Evolutionary conservation across 2,797 vertebrate species (phyloP), one percentile per base, ranked within the genome.

Genomic region (Geotrypetes seraphini): DNA sequence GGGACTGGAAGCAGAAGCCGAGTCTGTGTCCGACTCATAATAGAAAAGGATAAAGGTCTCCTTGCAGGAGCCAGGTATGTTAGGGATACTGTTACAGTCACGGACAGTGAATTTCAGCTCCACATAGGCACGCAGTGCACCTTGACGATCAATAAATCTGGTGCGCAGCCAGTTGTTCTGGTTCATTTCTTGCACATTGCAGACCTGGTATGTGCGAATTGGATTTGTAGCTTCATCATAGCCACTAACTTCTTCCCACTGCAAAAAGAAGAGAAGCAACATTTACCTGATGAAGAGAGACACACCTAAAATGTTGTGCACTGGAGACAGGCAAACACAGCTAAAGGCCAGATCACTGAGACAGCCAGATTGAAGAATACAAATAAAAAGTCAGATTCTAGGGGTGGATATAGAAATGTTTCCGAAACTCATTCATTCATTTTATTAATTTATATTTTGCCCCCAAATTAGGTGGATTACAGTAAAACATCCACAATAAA

Each of bases 1-100:
- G 4, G 95, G 95, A 43, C 87, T 93, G 33, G 83, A 91, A 21
- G 89, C 89, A 1, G 93, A 94, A 45, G 95, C 95, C 10, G 91
- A 89, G 41, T 98, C 95, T 0, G 89, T 83, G 68, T 98, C 95
- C 0, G 93, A 92, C 59, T 98, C 93, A 0, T 96, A 96, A 71
- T 97, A 98, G 74, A 97, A 97, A 51, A 97, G 89, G 69, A 97
- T 98, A 81, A 97, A 98, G 44, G 95, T 98, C 69, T 98, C 95
- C 72, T 98, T 98, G 81, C 95, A 98, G 63, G 95, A 97, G 43
- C 95, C 95, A 0, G 92, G 91, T 64, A 98, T 95, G 61, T 96
- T 96, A 31, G 95, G 95, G 61, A 98, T 97, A 71, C 93, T 97
- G 71, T 93, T 98, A 66, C 95, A 98, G 53, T 98, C 95, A 3